Conservation (phyloP, 1,140 invertebrate genomes). For the Pseudomyrmex pallidus region DNA sequence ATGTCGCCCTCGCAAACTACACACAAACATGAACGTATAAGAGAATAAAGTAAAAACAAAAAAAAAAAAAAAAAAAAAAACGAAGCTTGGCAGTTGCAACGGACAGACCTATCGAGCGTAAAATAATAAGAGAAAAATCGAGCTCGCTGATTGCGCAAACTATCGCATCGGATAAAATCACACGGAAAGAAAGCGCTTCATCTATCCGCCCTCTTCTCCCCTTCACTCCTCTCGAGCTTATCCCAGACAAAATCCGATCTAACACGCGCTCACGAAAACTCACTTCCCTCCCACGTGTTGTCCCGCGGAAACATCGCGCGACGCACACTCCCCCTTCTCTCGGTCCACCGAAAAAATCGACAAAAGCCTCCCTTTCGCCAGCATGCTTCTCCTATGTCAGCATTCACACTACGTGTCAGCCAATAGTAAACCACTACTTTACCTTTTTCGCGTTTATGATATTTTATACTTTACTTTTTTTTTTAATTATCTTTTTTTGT, state of each 20-base stretch:
- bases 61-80: not conserved
- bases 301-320: constrained; percentile 19
- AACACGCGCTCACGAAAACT: constrained; percentile 20
- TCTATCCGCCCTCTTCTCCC: too few species aligned
- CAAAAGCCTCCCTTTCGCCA: constrained; percentile 70
- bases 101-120: not conserved
- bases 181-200: constrained; percentile 7
- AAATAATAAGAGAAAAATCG: not conserved
- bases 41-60: not conserved
- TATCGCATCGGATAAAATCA: not conserved
- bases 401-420: constrained; percentile 79
- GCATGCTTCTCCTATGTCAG: constrained; percentile 79
- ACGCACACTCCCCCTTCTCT: not conserved
- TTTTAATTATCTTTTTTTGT: constrained; percentile 71
- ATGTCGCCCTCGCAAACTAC: too few species aligned
- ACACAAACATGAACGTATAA: not conserved
- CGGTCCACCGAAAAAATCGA: constrained; percentile 54
- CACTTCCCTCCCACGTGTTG: not conserved
- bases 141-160: not conserved
- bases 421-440: constrained; percentile 81
- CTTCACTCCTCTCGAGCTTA: not conserved
- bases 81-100: not conserved
- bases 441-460: constrained; percentile 81
- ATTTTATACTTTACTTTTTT: constrained; percentile 78
- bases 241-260: constrained; percentile 39